Evolutionary conservation across 2,888 invertebrate species (phyloP).

Genomic region (Leistus spinibarbis): DNA sequence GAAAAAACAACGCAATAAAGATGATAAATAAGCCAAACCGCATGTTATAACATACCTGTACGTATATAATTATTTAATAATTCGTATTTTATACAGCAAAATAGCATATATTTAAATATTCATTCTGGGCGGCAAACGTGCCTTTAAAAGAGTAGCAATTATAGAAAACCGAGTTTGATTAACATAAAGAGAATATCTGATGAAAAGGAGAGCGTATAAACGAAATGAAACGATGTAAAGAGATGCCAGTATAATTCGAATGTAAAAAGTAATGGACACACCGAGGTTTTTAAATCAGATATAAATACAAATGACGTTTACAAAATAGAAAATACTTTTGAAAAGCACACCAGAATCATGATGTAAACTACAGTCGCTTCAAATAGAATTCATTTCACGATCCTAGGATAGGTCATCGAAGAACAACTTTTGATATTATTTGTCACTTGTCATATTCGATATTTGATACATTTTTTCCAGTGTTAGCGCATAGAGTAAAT

Average conservation of each 20-base stretch:
- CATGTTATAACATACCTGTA: not conserved
- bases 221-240: not conserved
- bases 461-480: too few species aligned
- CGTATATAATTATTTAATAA: not conserved
- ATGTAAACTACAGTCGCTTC: not conserved
- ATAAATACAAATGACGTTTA: not conserved
- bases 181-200: not conserved
- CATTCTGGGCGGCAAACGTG: not conserved
- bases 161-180: not conserved
- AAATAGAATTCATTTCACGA: not conserved
- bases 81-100: not conserved
- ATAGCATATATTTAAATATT: not conserved
- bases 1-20: not conserved
- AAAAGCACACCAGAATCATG: not conserved
- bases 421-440: too few species aligned
- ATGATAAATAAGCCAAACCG: not conserved
- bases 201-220: not conserved
- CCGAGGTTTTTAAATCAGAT: not conserved
- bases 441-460: too few species aligned
- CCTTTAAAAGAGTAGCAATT: not conserved
- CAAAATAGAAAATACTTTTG: not conserved
- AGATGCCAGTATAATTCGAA: too few species aligned
- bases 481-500: too few species aligned
- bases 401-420: not conserved
- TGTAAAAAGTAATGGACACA: not conserved